Evolutionary conservation across 2,888 invertebrate genomes (phyloP), one percentile per base, ranked within the genome.

Genomic region (Cheilosia soror): DNA sequence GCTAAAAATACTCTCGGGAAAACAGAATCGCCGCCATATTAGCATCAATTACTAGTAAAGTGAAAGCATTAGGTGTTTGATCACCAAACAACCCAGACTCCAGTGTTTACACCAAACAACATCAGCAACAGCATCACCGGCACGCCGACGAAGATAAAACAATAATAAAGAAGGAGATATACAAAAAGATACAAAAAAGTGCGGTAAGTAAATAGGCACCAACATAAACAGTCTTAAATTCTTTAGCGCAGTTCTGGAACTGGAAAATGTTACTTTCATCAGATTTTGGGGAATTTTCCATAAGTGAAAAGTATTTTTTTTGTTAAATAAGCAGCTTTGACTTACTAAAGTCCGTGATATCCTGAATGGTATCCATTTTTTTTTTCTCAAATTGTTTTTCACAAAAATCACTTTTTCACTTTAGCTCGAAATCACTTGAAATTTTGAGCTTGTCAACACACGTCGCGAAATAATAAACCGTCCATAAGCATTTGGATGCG

Each of bases 271-370:
- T 73, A 37, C 55, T 55, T 73, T 15, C 31, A 13, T 37, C 37
- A 33, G 31, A 29, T 20, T 20, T 47, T 5, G 3, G 7, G 7
- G 25, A 63, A n/a, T 60, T 44, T 60, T 13, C 13, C 5, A 58
- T 25, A 57, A 0, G 7, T 20, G 20, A 49, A 4, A 49, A 25
- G 7, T 15, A 25, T 49, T 9, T 49, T 9, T 49, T 49, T 7
- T 5, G 13, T 1, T 20, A 25, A 49, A 25, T 20, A 49, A 11
- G 3, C 7, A 7, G 7, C 15, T 6, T 25, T 27, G 49, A 84
- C 84, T 84, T 80, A 84, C 84, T 69, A 13, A 84, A 84, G 71
- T 84, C 80, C 25, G 84, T 84, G 65, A 84, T 84, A 6, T 84
- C 84, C 40, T 84, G 69, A 71, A 84, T 75, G 5, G 84, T 65